Evolutionary conservation across 2,797 vertebrate species (phyloP).

Genomic region (Orientallactaga sibirica): DNA sequence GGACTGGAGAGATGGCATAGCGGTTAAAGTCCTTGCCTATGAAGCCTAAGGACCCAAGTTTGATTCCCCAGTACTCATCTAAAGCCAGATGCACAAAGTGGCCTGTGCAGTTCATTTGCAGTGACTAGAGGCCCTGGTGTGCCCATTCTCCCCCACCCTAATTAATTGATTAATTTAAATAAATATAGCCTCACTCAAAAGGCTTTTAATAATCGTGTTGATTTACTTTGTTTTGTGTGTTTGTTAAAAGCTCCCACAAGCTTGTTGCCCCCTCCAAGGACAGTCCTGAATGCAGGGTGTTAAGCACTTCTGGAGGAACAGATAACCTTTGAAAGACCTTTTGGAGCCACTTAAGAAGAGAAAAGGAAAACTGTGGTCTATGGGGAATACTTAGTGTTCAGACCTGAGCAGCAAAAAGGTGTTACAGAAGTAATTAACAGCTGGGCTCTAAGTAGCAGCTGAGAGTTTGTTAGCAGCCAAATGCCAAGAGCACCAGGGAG

Average conservation of each 20-base stretch:
- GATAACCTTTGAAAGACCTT: conserved; percentile 50
- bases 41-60: too few species aligned
- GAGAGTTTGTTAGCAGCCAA: conserved; percentile 39
- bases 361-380: neutral
- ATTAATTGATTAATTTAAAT: too few species aligned
- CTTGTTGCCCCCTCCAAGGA: neutral
- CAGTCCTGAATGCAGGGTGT: neutral
- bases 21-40: too few species aligned
- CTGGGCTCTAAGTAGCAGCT: neutral
- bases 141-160: too few species aligned
- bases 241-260: neutral
- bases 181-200: neutral
- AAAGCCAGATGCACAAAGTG: too few species aligned
- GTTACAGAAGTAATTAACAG: conserved; percentile 22
- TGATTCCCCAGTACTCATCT: too few species aligned
- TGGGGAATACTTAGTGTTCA: neutral
- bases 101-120: too few species aligned
- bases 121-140: too few species aligned
- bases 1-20: too few species aligned
- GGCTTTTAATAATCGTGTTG: conserved; percentile 29
- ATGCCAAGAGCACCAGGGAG: conserved; percentile 15
- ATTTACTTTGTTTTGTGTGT: neutral
- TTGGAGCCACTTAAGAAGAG: neutral
- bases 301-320: neutral
- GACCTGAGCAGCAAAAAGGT: neutral